Conservation (phyloP, 1,140 invertebrate species). For the Coptotermes formosanus region DNA sequence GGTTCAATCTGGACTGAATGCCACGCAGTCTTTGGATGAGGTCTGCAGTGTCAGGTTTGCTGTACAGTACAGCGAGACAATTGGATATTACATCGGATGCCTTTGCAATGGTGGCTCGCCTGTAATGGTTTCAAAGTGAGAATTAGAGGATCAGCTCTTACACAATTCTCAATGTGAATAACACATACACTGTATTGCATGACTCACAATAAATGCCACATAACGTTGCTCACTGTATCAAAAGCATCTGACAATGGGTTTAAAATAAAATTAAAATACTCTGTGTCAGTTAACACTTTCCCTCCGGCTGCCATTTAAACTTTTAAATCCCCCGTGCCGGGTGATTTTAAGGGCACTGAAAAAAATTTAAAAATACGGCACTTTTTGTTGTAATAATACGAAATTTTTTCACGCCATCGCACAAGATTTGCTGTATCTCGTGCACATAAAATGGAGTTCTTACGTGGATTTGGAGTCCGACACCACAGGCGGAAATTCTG, state of each 20-base stretch:
- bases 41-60: conserved; percentile 60
- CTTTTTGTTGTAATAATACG: too few relatives aligned
- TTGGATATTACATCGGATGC: conserved; percentile 66
- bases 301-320: too few relatives aligned
- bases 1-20: conserved; percentile 52
- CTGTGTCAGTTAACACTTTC: too few relatives aligned
- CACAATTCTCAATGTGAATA: too few relatives aligned
- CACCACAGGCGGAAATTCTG: too few relatives aligned
- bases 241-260: neutral
- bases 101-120: conserved; percentile 59
- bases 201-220: neutral
- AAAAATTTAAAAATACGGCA: too few relatives aligned
- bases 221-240: neutral
- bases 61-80: conserved; percentile 64
- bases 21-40: conserved; percentile 53
- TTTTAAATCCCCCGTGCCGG: too few relatives aligned
- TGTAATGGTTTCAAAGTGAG: conserved; percentile 43
- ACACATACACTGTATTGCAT: neutral
- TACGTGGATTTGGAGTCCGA: too few relatives aligned
- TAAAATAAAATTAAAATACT: neutral
- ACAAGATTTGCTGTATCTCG: too few relatives aligned
- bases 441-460: too few relatives aligned
- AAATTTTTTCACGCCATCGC: too few relatives aligned
- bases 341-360: too few relatives aligned
- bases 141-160: neutral